These are phyloP conservation scores for Nannobrachium achirus DNA, from an alignment of 2,113 vertebrate species.

Conservation along the genomic window DNA sequence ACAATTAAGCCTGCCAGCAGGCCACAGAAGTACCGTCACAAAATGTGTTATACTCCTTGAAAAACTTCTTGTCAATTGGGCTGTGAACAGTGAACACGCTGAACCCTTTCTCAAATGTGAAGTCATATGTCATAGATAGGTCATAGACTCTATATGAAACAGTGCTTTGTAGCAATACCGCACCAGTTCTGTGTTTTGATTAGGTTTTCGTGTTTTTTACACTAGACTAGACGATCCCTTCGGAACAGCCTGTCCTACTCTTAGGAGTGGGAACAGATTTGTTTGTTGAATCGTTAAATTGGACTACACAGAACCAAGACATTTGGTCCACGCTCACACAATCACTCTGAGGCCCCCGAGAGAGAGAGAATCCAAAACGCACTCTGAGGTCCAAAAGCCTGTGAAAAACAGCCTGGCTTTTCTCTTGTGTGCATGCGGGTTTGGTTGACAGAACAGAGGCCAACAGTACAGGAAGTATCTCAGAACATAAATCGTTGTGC, in stretches of 20 bases:
- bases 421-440: slow-evolving; percentile 25
- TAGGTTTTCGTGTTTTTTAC: neutral
- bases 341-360: slow-evolving; percentile 20
- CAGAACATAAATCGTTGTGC: slow-evolving; percentile 45
- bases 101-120: no score
- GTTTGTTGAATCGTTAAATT: slow-evolving; percentile 17
- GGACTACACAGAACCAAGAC: slow-evolving; percentile 30
- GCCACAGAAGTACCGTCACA: no score
- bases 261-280: slow-evolving; percentile 25
- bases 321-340: slow-evolving; percentile 34
- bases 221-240: slow-evolving; percentile 8
- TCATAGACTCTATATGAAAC: no score
- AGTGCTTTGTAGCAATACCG: neutral
- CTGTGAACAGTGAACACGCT: no score
- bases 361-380: slow-evolving; percentile 7
- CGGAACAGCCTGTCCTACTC: slow-evolving; percentile 36
- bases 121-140: no score
- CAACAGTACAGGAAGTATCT: slow-evolving; percentile 15
- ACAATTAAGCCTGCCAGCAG: no score
- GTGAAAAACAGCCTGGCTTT: slow-evolving; percentile 21
- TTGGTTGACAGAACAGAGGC: slow-evolving; percentile 15
- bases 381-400: neutral
- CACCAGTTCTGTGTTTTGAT: neutral
- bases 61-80: no score
- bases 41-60: no score